Evolutionary conservation across 1,140 invertebrate species (phyloP).

Genomic region (Cecropterus lyciades): DNA sequence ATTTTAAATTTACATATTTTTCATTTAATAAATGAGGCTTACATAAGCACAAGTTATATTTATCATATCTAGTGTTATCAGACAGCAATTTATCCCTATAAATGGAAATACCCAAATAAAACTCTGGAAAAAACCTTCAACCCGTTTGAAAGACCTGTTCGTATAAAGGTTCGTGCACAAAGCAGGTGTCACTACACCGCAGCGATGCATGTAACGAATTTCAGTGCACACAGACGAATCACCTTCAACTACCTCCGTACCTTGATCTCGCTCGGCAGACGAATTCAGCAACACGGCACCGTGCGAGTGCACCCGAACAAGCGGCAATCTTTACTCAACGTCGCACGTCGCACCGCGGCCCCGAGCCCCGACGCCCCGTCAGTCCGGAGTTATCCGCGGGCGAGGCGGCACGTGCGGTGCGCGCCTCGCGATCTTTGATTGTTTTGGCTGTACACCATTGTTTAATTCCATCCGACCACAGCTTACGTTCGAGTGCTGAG

Average conservation of each 20-base stretch:
- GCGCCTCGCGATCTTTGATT: conserved; percentile 74
- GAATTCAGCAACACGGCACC: conserved; percentile 55
- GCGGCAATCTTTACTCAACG: conserved; percentile 63
- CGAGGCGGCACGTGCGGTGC: conserved; percentile 80
- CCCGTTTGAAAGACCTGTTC: conserved; percentile 1
- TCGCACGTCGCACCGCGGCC: conserved; percentile 31
- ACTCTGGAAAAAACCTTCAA: background rate
- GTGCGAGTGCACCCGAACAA: conserved; percentile 69
- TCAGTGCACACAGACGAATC: conserved; percentile 10
- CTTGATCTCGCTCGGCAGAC: conserved; percentile 51
- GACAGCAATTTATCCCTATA: background rate
- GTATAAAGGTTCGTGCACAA: conserved; percentile 2
- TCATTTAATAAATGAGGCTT: no score
- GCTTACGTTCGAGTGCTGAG: conserved; percentile 66
- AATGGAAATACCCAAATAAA: background rate
- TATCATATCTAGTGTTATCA: background rate
- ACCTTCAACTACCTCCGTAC: conserved; percentile 31
- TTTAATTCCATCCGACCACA: conserved; percentile 74
- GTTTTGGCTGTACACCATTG: conserved; percentile 76
- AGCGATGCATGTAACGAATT: conserved; percentile 7
- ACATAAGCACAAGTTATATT: background rate
- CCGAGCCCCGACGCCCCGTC: conserved; percentile 41
- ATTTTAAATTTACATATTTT: no score
- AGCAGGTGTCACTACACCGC: background rate
- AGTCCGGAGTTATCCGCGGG: conserved; percentile 76